Conservation (phyloP, 2,113 vertebrate genomes). For the Gobius niger region DNA sequence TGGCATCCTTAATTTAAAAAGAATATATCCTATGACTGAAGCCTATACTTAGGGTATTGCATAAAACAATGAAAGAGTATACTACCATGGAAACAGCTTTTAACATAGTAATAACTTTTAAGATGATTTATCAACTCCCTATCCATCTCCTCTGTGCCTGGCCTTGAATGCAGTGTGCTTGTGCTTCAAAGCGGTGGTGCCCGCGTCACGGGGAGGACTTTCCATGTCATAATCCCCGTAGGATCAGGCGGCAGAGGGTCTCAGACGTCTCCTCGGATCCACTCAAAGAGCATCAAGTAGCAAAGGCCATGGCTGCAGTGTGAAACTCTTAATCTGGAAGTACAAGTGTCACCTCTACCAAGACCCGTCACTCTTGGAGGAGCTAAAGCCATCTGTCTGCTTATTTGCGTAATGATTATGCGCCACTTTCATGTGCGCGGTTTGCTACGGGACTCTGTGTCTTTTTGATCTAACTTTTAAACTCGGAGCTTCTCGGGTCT, state of each 20-base stretch:
- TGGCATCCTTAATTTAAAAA: too few relatives aligned
- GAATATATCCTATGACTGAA: too few relatives aligned
- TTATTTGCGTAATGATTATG: not conserved
- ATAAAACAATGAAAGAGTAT: too few relatives aligned
- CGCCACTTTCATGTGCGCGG: not conserved
- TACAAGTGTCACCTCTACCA: constrained; percentile 6
- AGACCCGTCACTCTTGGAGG: not conserved
- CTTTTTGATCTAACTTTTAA: not conserved
- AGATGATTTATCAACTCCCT: constrained; percentile 22
- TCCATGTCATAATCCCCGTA: constrained; percentile 53
- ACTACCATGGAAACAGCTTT: not conserved
- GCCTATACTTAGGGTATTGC: too few relatives aligned
- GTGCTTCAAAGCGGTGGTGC: constrained; percentile 2
- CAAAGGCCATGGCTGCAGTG: constrained; percentile 15
- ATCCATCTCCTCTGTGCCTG: constrained; percentile 9
- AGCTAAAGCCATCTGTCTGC: constrained; percentile 6
- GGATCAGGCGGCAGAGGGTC: constrained; percentile 41
- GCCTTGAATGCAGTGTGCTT: constrained; percentile 11
- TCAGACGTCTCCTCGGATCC: constrained; percentile 32
- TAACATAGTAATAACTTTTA: constrained; percentile 32
- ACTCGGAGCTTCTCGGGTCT: not conserved
- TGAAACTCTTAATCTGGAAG: not conserved
- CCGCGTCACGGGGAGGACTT: constrained; percentile 30
- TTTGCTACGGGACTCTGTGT: not conserved
- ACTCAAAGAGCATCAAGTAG: constrained; percentile 42